Evolutionary conservation across 2,797 vertebrate species (phyloP).

Genomic region (Acanthurus leucopareius): DNA sequence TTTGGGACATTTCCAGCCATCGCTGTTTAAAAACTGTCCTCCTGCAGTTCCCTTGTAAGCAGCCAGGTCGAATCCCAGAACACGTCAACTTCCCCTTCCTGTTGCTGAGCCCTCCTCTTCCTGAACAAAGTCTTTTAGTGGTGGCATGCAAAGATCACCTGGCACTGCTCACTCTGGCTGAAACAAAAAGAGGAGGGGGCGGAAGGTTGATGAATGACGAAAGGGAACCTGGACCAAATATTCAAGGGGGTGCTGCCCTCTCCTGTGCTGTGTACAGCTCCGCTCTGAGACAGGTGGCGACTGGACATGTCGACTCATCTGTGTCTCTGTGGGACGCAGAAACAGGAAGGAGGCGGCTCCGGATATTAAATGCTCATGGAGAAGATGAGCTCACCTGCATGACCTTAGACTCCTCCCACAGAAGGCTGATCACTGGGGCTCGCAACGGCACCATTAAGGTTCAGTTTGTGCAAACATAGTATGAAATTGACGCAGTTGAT

Average conservation of each 20-base stretch:
- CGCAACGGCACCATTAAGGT: slow-evolving; percentile 77
- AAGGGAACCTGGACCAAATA: not conserved
- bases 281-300: slow-evolving; percentile 76
- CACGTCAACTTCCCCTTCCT: slow-evolving; percentile 79
- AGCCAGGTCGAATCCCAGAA: slow-evolving; percentile 65
- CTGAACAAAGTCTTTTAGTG: slow-evolving; percentile 59
- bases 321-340: slow-evolving; percentile 71
- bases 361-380: slow-evolving; percentile 75
- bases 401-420: slow-evolving; percentile 77
- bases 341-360: slow-evolving; percentile 56
- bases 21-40: slow-evolving; percentile 72
- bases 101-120: slow-evolving; percentile 58
- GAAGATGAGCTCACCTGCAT: slow-evolving; percentile 78
- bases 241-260: slow-evolving; percentile 12
- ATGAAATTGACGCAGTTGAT: not conserved
- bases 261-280: slow-evolving; percentile 72
- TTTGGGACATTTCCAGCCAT: slow-evolving; percentile 81
- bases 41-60: slow-evolving; percentile 73
- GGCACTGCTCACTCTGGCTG: slow-evolving; percentile 62
- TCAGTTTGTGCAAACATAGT: not conserved
- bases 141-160: slow-evolving; percentile 79
- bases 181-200: slow-evolving; percentile 32
- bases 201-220: slow-evolving; percentile 30
- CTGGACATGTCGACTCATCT: slow-evolving; percentile 73
- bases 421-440: slow-evolving; percentile 79